Conservation (phyloP, 2,797 vertebrate genomes). For the Leptoclinus maculatus region DNA sequence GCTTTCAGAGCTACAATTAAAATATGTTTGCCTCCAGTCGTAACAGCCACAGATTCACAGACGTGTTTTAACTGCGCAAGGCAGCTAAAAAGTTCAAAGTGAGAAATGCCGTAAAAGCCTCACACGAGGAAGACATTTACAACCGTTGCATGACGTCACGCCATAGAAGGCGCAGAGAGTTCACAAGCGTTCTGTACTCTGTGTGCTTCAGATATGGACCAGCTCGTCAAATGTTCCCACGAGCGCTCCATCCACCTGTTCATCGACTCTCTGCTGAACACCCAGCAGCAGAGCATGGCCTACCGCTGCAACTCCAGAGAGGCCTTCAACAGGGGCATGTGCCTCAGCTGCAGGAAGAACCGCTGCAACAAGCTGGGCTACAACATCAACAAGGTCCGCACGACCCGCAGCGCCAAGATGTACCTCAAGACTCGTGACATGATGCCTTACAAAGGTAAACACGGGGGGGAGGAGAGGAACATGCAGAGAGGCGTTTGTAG, state of each 20-base stretch:
- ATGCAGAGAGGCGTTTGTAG: neutral
- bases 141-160: neutral
- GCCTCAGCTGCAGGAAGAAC: slow-evolving; percentile 96
- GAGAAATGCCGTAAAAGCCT: slow-evolving; percentile 9
- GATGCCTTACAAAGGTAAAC: slow-evolving; percentile 96
- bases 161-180: neutral
- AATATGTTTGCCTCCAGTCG: slow-evolving; percentile 18
- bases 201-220: slow-evolving; percentile 89
- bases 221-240: slow-evolving; percentile 96
- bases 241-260: slow-evolving; percentile 98
- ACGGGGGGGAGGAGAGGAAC: neutral
- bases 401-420: slow-evolving; percentile 90
- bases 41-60: slow-evolving; percentile 10
- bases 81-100: slow-evolving; percentile 2
- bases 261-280: slow-evolving; percentile 95
- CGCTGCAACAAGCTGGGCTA: slow-evolving; percentile 98
- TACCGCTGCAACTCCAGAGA: slow-evolving; percentile 94
- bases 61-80: neutral
- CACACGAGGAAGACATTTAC: slow-evolving; percentile 32
- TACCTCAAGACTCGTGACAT: slow-evolving; percentile 93
- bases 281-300: slow-evolving; percentile 89
- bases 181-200: neutral
- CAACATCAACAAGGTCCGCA: slow-evolving; percentile 91
- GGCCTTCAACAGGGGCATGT: slow-evolving; percentile 94
- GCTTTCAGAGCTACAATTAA: slow-evolving; percentile 9